Conservation (phyloP, 2,113 vertebrate genomes). For the Reinhardtius hippoglossoides region DNA sequence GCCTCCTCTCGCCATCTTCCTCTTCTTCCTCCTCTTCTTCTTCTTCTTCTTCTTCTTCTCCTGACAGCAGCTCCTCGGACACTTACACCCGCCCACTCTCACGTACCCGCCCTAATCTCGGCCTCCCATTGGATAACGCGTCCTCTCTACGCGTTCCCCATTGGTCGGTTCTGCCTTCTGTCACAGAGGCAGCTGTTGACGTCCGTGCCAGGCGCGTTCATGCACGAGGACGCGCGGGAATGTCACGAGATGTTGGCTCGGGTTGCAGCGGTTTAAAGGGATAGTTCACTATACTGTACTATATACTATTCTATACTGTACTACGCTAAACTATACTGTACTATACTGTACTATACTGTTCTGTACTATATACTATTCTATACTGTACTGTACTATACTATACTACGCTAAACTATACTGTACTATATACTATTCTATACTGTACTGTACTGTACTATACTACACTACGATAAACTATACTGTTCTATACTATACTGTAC, state of each 20-base stretch:
- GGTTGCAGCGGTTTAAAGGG: slow-evolving; percentile 38
- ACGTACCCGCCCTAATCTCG: background rate
- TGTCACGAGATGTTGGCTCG: slow-evolving; percentile 79
- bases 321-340: no score
- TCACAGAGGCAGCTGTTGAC: slow-evolving; percentile 32
- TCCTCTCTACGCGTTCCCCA: background rate
- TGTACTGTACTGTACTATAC: no score
- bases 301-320: no score
- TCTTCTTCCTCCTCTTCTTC: slow-evolving; percentile 74
- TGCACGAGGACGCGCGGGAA: slow-evolving; percentile 36
- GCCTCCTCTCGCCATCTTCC: slow-evolving; percentile 84
- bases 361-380: no score
- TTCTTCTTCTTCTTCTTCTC: slow-evolving; percentile 39
- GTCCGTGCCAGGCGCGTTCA: background rate
- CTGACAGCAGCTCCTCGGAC: background rate
- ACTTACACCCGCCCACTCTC: slow-evolving; percentile 1
- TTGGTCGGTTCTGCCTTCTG: slow-evolving; percentile 44
- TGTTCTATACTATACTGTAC: no score
- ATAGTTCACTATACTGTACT: no score
- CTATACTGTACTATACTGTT: no score
- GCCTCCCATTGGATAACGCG: slow-evolving; percentile 50
- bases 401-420: no score
- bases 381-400: no score
- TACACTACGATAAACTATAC: no score
- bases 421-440: no score